Percentiles rank a stretch among this genome's conserved stretches.
phyloP scores from a whole-genome alignment of 2,888 invertebrate species.

The Acronicta psi region DNA sequence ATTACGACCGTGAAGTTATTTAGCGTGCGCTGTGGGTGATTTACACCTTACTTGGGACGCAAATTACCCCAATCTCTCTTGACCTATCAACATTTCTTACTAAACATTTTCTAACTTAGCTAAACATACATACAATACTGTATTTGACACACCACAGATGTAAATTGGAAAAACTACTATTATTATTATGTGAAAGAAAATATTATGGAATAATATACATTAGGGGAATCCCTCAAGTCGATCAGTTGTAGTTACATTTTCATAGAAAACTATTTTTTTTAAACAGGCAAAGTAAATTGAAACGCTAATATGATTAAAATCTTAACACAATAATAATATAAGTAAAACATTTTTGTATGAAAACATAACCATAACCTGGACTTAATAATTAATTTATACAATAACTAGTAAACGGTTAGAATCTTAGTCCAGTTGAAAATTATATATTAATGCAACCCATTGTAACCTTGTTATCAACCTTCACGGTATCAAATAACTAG shows the following conservation, averaged over 20 bases:
- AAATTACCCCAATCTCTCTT: slow-evolving; percentile 3
- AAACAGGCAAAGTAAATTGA: slow-evolving; percentile 41
- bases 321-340: slow-evolving; percentile 43
- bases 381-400: slow-evolving; percentile 55
- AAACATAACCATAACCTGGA: slow-evolving; percentile 49
- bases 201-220: slow-evolving; percentile 65
- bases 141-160: slow-evolving; percentile 48
- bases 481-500: slow-evolving; percentile 54
- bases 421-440: slow-evolving; percentile 55
- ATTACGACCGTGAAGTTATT: background rate
- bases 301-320: slow-evolving; percentile 48
- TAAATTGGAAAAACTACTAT: slow-evolving; percentile 62
- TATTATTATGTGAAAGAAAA: slow-evolving; percentile 63
- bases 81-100: slow-evolving; percentile 25
- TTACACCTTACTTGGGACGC: background rate
- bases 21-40: slow-evolving; percentile 1
- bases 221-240: slow-evolving; percentile 36
- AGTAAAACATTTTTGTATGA: slow-evolving; percentile 46
- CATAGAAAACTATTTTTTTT: slow-evolving; percentile 43
- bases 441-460: slow-evolving; percentile 50
- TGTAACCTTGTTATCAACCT: slow-evolving; percentile 46
- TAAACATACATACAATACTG: slow-evolving; percentile 35
- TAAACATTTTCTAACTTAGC: slow-evolving; percentile 19
- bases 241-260: slow-evolving; percentile 43
- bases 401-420: slow-evolving; percentile 56